Evolutionary conservation across 1,140 invertebrate genomes (phyloP).

Genomic region (Drosophila nigrodunni): DNA sequence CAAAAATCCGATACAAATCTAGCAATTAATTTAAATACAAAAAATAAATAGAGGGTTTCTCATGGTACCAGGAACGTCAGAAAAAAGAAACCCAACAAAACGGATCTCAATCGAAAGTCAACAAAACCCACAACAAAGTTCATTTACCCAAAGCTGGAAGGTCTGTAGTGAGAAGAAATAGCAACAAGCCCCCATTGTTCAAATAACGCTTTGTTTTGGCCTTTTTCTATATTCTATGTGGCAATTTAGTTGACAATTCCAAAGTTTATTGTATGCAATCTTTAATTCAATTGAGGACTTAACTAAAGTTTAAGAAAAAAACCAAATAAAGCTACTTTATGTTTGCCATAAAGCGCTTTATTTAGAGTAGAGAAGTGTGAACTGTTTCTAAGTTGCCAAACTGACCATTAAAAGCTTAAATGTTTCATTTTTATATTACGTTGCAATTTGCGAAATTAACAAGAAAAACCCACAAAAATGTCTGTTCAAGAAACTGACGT

Average conservation of each 20-base stretch:
- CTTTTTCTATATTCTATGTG: conserved; percentile 14
- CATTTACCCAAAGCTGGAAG: conserved; percentile 31
- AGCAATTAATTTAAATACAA: conserved; percentile 19
- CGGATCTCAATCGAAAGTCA: conserved; percentile 28
- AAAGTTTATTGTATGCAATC: conserved; percentile 20
- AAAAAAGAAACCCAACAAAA: conserved; percentile 7
- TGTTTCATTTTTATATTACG: conserved; percentile 23
- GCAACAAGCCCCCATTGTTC: conserved; percentile 21
- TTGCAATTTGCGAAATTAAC: conserved; percentile 18
- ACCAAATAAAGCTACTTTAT: conserved; percentile 11
- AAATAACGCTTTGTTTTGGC: conserved; percentile 13
- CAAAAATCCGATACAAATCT: conserved; percentile 13
- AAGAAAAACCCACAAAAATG: conserved; percentile 45
- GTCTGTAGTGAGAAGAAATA: conserved; percentile 2
- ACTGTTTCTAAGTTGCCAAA: background rate
- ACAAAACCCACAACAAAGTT: conserved; percentile 34
- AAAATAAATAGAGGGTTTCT: background rate
- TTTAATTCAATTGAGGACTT: background rate
- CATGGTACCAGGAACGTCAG: conserved; percentile 19
- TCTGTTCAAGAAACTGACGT: conserved; percentile 28
- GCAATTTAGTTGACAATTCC: conserved; percentile 24
- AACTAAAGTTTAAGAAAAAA: conserved; percentile 8
- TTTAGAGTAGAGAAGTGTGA: background rate
- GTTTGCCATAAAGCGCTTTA: conserved; percentile 22
- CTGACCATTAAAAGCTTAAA: conserved; percentile 12